These are phyloP conservation scores for Fopius arisanus DNA, from an alignment of 1,140 invertebrate species.

Conservation along the genomic window DNA sequence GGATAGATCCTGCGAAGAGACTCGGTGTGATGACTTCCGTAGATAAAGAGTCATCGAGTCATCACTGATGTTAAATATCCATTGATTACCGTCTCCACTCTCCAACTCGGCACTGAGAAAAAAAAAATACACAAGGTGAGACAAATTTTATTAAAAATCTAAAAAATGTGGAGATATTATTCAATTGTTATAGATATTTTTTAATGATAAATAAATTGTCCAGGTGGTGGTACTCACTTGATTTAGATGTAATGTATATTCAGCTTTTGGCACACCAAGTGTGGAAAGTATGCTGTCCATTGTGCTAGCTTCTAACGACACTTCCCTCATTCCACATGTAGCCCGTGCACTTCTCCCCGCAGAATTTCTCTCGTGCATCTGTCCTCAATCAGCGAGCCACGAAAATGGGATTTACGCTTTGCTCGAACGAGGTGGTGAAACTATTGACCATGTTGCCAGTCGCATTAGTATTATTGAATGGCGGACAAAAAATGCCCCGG, in stretches of 20 bases:
- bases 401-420: constrained; percentile 59
- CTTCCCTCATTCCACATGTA: constrained; percentile 48
- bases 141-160: too few species aligned
- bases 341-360: constrained; percentile 49
- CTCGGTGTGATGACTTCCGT: background rate
- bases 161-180: too few species aligned
- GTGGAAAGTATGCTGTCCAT: constrained; percentile 56
- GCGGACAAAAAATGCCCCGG: constrained; percentile 19
- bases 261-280: constrained; percentile 45
- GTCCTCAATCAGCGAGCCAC: constrained; percentile 63
- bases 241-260: background rate
- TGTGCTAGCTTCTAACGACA: constrained; percentile 46
- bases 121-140: too few species aligned
- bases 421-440: constrained; percentile 41
- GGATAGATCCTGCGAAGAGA: constrained; percentile 24
- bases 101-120: too few species aligned
- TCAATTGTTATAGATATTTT: too few species aligned
- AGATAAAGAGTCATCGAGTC: constrained; percentile 14
- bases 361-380: constrained; percentile 56
- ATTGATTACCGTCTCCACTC: too few species aligned
- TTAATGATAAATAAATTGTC: too few species aligned
- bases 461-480: background rate
- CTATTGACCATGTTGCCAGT: constrained; percentile 44
- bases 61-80: background rate
- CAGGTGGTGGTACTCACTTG: too few species aligned